Evolutionary conservation across 2,113 vertebrate genomes (phyloP).

Genomic region (Amazona vittata): DNA sequence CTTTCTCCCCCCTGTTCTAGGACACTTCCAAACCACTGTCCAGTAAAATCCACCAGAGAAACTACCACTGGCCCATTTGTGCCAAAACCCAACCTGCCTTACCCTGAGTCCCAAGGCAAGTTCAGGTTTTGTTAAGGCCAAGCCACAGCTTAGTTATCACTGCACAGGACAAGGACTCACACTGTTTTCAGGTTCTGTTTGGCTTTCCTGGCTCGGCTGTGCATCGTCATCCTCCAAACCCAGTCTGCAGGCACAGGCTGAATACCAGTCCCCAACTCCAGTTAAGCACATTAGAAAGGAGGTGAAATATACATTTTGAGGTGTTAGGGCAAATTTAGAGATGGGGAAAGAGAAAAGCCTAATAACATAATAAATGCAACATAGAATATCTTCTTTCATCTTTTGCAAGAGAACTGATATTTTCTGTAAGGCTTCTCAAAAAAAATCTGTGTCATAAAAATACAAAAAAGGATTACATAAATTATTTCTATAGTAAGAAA

Average conservation of each 20-base stretch:
- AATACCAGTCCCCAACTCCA: not conserved
- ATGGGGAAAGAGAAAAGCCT: not conserved
- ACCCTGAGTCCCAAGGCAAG: rapidly evolving
- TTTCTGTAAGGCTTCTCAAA: not conserved
- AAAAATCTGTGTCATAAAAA: not conserved
- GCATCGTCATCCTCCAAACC: not conserved
- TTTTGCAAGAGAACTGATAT: not conserved
- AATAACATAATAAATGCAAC: not conserved
- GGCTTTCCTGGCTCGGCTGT: not conserved
- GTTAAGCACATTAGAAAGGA: not conserved
- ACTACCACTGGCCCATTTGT: not conserved
- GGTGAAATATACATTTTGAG: not conserved
- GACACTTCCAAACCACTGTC: not conserved
- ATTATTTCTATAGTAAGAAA: not conserved
- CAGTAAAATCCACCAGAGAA: not conserved
- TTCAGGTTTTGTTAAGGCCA: not conserved
- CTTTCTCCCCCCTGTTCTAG: not conserved
- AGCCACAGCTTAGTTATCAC: not conserved
- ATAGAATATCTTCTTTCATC: not conserved
- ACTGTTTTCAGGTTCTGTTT: not conserved
- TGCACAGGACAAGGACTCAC: not conserved
- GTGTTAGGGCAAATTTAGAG: not conserved
- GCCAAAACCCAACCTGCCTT: not conserved
- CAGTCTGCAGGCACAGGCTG: not conserved
- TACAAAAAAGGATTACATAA: not conserved